Conservation (phyloP, 2,113 vertebrate genomes). For the Progne subis region DNA sequence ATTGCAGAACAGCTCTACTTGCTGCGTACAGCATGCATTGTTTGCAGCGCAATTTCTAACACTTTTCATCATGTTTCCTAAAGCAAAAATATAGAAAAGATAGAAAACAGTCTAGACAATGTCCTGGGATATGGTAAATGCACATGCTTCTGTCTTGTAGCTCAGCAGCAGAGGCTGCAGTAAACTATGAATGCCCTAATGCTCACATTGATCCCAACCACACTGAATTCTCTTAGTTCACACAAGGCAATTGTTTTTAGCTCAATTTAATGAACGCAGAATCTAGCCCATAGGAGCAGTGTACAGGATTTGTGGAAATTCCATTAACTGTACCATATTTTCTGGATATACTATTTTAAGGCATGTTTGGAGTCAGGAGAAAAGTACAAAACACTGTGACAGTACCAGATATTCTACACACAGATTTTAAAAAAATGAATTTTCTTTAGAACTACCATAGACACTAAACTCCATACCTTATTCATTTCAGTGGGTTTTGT, state of each 20-base stretch:
- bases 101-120: not conserved
- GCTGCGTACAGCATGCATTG: not conserved
- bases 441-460: not conserved
- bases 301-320: not conserved
- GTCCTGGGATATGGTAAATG: not conserved
- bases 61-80: not conserved
- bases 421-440: not conserved
- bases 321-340: not conserved
- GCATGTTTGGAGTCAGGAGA: not conserved
- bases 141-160: not conserved
- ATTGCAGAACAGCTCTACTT: not conserved
- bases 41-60: not conserved
- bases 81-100: not conserved
- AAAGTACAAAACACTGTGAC: not conserved
- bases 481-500: not conserved
- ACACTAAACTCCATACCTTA: not conserved
- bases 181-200: not conserved
- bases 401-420: not conserved
- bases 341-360: not conserved
- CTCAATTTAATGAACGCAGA: not conserved
- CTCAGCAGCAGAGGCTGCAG: not conserved
- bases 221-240: not conserved
- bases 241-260: not conserved
- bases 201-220: not conserved
- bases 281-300: not conserved